Conservation (phyloP, 1,140 invertebrate species). For the Oreohelix idahoensis region DNA sequence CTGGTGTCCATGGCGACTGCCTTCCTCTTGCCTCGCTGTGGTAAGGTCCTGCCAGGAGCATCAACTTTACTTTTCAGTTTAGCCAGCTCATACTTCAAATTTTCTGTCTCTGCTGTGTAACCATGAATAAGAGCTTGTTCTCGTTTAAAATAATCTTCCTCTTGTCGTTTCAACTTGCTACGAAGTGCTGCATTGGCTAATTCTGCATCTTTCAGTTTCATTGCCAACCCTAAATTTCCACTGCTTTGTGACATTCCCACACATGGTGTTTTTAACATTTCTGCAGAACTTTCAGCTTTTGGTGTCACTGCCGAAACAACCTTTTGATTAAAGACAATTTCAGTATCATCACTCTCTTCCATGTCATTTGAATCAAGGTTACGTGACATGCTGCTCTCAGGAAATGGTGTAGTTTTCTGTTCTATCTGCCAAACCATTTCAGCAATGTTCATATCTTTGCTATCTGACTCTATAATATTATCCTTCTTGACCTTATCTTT, state of each 20-base stretch:
- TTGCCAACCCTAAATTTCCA: neutral
- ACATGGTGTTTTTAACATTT: neutral
- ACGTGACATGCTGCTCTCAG: neutral
- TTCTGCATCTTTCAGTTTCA: slow-evolving; percentile 50
- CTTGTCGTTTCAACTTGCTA: slow-evolving; percentile 47
- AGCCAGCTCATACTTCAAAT: slow-evolving; percentile 54
- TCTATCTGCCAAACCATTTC: slow-evolving; percentile 18
- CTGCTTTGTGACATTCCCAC: neutral
- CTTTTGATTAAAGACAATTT: neutral
- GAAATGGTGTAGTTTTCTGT: slow-evolving; percentile 1
- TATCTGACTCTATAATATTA: neutral
- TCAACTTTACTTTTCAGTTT: slow-evolving; percentile 33
- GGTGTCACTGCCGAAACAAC: neutral
- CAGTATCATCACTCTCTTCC: neutral
- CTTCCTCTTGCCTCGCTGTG: slow-evolving; percentile 23
- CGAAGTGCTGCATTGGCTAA: slow-evolving; percentile 42
- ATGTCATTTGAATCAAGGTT: neutral
- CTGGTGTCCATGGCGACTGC: neutral
- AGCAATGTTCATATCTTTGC: slow-evolving; percentile 18
- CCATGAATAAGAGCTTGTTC: slow-evolving; percentile 63
- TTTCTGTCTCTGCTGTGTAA: slow-evolving; percentile 64
- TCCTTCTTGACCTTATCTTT: neutral
- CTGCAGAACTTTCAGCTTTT: neutral
- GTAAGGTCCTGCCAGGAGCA: neutral
- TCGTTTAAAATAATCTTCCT: slow-evolving; percentile 54